Percentiles rank a stretch among this genome's conserved stretches.
Conservation (phyloP, 2,113 vertebrate species). For the Crotophaga sulcirostris region DNA sequence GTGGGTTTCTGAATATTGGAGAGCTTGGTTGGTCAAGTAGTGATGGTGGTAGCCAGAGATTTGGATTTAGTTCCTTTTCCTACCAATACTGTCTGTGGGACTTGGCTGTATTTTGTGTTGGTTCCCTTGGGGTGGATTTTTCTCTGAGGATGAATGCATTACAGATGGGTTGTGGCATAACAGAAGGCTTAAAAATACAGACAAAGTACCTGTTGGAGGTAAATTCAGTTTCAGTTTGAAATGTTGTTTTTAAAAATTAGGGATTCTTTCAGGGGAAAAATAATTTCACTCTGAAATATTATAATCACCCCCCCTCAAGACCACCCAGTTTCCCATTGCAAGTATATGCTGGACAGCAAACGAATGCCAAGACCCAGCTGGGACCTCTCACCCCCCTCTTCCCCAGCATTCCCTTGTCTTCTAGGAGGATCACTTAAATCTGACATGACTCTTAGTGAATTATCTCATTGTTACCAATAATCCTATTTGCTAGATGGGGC, state of each 20-base stretch:
- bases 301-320: background rate
- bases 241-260: background rate
- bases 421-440: constrained; percentile 10
- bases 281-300: fast-evolving
- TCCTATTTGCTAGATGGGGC: constrained; percentile 22
- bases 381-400: background rate
- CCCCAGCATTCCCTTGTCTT: background rate
- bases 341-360: background rate
- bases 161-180: constrained; percentile 14
- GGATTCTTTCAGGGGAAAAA: background rate
- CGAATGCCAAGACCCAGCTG: background rate
- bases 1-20: background rate
- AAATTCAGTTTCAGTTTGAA: background rate
- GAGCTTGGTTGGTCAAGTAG: background rate
- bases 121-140: constrained; percentile 4
- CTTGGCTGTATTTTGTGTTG: background rate
- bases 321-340: background rate
- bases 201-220: background rate
- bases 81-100: background rate
- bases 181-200: constrained; percentile 12
- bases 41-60: background rate
- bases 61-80: background rate
- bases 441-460: constrained; percentile 46
- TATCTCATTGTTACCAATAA: constrained; percentile 56
- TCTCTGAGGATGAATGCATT: constrained; percentile 10